Base-by-base conservation (phyloP, 2,797 vertebrate genomes). In the Typhlichthys eigenmanni region DNA sequence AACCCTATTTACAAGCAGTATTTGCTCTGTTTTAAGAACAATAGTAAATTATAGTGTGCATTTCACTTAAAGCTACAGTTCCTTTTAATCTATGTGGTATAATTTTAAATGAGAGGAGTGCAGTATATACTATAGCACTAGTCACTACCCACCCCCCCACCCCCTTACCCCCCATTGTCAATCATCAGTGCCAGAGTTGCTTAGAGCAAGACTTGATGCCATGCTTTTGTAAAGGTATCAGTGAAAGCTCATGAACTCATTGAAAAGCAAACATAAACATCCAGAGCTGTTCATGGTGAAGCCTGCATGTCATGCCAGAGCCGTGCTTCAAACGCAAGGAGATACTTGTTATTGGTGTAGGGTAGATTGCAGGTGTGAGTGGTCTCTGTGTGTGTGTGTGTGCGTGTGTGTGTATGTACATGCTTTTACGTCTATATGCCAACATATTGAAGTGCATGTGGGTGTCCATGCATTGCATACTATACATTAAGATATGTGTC, bases 321-420 rank as follows among this genome's bases (percentile, higher is more conserved):
- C 47, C 47, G 34, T 16, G 29, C 38, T 71, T 76, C 56, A 58
- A 67, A 51, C 54, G 71, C 73, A 70, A 24, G 71, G 69, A 80
- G 61, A 68, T 69, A 10, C 45, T 46, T 81, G 87, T 88, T 87
- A 84, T 85, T 78, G 72, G 79, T 68, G 75, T 69, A 62, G 77
- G 72, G 66, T 61, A 67, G 79, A 85, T 78, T 79, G 60, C 80
- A 83, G 85, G 86, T 88, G 80, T 74, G 74, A 76, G 58, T 9
- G 43, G 38, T 55, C 14, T 60, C 48, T 64, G 51, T 62, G 71
- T 71, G 59, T 58, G 58, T 62, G 58, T 47, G 52, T 24, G 19
- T 8, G 46, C n/a, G 17, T 61, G 29, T 51, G 65, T 65, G 69
- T 14, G 19, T 24, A 24, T 46, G 75, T 6, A 38, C 19, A 19